Base-by-base conservation (phyloP, 2,888 invertebrate species). In the Erpobdella octoculata region DNA sequence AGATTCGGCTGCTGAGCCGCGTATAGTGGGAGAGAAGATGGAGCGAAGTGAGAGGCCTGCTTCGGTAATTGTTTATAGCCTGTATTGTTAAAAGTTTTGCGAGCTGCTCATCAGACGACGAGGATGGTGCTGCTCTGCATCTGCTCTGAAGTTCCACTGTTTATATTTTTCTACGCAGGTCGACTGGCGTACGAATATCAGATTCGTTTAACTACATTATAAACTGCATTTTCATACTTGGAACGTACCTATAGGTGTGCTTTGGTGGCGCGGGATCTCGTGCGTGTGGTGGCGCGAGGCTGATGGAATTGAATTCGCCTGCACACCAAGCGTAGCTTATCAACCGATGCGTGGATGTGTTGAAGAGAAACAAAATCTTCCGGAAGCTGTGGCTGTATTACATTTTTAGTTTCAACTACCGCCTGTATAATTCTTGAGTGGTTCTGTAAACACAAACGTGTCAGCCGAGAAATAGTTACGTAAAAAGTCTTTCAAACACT, bases 1-100 rank as follows among this genome's bases (percentile, higher is more conserved):
- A 62, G 62, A 62, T 62, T 62, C 33, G 62, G 33, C 62, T 62
- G 62, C 62, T 62, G 62, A 35, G 62, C 62, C 35, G 33, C 62
- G 35, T 62, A 62, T n/a, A 62, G 53, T 25, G 53, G 21, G 53
- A 53, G n/a, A n/a, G 53, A 53, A 28, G 53, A 53, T 53, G 46
- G 21, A 3, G 53, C 5, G 21, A 2, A 1, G 15, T 21, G n/a
- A 53, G 53, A 9, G 53, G 53, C 53, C 53, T 21, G 53, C 21
- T 53, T 53, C 53, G 53, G 28, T 53, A 53, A 53, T 53, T 53
- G 53, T 28, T 53, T 53, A 53, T 53, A 53, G 53, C 53, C 28
- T 53, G 15, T 53, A 53, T 53, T 53, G 53, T 53, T 53, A 53
- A 53, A 53, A 53, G 53, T 53, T 53, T 53, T 28, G 53, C 53